These are phyloP conservation scores for Dromococcyx pavoninus DNA, from an alignment of 2,797 vertebrate species.

Conservation along the genomic window DNA sequence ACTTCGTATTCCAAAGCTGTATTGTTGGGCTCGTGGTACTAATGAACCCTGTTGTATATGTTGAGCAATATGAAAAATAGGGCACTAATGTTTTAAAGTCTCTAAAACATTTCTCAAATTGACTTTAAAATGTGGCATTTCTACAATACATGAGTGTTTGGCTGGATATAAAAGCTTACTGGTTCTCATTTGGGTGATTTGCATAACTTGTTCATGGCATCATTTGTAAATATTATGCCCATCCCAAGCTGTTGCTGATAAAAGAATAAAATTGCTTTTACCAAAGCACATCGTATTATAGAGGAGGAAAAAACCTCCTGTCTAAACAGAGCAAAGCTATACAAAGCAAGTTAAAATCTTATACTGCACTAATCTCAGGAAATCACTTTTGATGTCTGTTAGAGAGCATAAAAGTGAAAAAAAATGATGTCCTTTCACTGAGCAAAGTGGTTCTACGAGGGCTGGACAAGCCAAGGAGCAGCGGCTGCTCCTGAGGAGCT, in stretches of 20 bases:
- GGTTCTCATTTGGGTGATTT: constrained; percentile 63
- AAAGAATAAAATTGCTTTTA: constrained; percentile 39
- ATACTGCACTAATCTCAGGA: constrained; percentile 11
- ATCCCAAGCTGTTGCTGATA: constrained; percentile 45
- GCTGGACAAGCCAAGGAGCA: background rate
- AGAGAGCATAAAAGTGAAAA: background rate
- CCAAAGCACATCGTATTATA: background rate
- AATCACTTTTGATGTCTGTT: constrained; percentile 16
- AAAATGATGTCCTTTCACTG: background rate
- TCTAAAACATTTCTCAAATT: constrained; percentile 55
- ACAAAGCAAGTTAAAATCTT: constrained; percentile 15
- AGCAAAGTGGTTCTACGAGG: background rate
- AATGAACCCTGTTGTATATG: constrained; percentile 1
- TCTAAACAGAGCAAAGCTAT: background rate
- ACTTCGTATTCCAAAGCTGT: background rate
- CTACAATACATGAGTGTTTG: constrained; percentile 28
- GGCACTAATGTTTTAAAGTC: constrained; percentile 56
- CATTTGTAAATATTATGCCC: constrained; percentile 65
- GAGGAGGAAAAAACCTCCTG: background rate
- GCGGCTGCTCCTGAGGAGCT: accelerated
- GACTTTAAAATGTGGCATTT: constrained; percentile 64
- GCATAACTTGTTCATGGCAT: constrained; percentile 59
- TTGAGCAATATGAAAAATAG: constrained; percentile 50
- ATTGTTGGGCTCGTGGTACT: background rate
- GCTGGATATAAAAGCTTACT: constrained; percentile 58